A percentile compares a stretch with the other conserved stretches of the same genome.
phyloP scores from a whole-genome alignment of 2,888 invertebrate genomes.

The Hololepta plana region DNA sequence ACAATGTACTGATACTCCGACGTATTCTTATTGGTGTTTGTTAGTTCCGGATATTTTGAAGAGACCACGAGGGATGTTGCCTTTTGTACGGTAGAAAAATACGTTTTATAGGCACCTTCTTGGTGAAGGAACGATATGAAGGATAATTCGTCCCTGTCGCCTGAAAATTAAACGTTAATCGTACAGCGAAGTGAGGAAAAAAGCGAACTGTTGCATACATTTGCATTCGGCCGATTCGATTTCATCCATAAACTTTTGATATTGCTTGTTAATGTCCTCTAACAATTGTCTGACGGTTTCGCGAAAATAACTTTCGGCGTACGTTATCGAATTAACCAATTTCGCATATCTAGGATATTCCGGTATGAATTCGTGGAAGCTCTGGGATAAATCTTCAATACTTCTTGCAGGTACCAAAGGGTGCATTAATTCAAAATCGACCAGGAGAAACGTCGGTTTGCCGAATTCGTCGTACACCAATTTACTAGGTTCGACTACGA shows the following conservation, averaged over 20 bases:
- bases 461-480: constrained; percentile 20
- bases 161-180: no score
- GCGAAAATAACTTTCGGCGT: constrained; percentile 13
- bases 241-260: constrained; percentile 13
- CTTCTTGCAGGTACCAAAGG: constrained; percentile 16
- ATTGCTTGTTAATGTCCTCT: constrained; percentile 18
- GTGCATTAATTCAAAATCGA: constrained; percentile 21
- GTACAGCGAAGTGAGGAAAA: not conserved
- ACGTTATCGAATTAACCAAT: no score
- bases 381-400: constrained; percentile 18
- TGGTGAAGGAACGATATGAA: constrained; percentile 12
- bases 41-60: no score
- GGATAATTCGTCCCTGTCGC: constrained; percentile 9
- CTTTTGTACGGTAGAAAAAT: constrained; percentile 16
- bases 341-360: constrained; percentile 10
- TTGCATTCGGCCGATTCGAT: constrained; percentile 2
- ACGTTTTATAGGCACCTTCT: constrained; percentile 15
- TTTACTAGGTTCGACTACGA: constrained; percentile 16
- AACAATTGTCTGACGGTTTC: constrained; percentile 17
- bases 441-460: constrained; percentile 20
- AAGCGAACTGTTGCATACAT: no score
- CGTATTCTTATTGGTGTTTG: constrained; percentile 1
- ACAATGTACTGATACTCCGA: constrained; percentile 14
- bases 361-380: constrained; percentile 10
- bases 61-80: no score